A percentile compares a stretch with the other conserved stretches of the same genome.
These are phyloP conservation scores for Sebastes schlegelii DNA, from an alignment of 2,113 vertebrate species.

Conservation along the genomic window DNA sequence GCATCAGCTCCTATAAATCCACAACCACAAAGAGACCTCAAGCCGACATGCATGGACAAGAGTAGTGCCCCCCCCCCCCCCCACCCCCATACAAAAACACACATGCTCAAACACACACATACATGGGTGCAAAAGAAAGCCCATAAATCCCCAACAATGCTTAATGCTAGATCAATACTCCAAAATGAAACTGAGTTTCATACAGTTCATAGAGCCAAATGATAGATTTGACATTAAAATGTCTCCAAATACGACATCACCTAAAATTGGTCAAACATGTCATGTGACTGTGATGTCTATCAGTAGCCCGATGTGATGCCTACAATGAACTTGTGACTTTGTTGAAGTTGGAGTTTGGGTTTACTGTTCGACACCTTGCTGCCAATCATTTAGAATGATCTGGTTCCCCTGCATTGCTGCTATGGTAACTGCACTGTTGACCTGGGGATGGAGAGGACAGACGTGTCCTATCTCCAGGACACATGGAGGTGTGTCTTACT, in stretches of 20 bases:
- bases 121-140: slow-evolving; percentile 13
- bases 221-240: background rate
- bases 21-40: background rate
- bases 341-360: background rate
- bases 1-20: slow-evolving; percentile 16
- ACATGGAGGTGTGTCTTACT: background rate
- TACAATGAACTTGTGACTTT: background rate
- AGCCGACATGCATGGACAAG: background rate
- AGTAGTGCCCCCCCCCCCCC: background rate
- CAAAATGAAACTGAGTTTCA: slow-evolving; percentile 23
- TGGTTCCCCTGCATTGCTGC: background rate
- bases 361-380: no score
- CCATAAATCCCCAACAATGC: background rate
- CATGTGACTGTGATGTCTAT: background rate
- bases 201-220: background rate
- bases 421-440: background rate
- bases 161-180: background rate
- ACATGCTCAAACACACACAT: background rate
- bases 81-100: background rate
- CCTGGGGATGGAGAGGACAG: background rate
- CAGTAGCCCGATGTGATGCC: background rate
- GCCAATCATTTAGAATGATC: background rate
- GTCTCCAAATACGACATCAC: background rate
- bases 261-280: background rate
- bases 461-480: background rate